Conservation (phyloP, 2,888 invertebrate species). For the Celastrina argiolus region DNA sequence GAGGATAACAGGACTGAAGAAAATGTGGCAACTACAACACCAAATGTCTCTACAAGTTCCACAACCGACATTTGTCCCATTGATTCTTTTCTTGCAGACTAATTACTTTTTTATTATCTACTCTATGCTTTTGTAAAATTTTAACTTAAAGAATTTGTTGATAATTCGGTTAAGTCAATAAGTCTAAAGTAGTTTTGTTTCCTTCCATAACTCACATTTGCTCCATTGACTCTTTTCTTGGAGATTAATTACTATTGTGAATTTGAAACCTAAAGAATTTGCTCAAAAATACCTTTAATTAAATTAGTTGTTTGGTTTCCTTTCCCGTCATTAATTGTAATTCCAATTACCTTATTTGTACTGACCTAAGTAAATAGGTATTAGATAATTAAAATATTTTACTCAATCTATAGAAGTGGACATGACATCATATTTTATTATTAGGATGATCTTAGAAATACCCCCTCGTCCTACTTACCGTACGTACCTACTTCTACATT, state of each 20-base stretch:
- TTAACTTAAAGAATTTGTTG: background rate
- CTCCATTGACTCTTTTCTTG: no score
- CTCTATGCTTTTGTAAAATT: background rate
- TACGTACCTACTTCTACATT: no score
- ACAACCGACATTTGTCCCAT: slow-evolving; percentile 51
- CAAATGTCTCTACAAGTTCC: slow-evolving; percentile 33
- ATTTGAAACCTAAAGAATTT: no score
- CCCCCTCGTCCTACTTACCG: no score
- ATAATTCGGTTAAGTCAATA: background rate
- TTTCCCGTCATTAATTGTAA: background rate
- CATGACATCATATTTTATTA: background rate
- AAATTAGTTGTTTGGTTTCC: no score
- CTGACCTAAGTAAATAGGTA: background rate
- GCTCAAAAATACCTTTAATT: no score
- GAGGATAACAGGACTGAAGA: slow-evolving; percentile 41
- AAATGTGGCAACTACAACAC: slow-evolving; percentile 32
- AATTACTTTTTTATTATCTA: slow-evolving; percentile 27
- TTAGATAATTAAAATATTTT: background rate
- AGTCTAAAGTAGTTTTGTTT: no score
- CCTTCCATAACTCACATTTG: no score
- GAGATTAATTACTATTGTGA: no score
- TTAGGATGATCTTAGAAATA: background rate
- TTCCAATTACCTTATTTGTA: background rate
- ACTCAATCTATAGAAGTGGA: background rate
- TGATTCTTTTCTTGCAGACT: slow-evolving; percentile 64